Evolutionary conservation across 1,140 invertebrate species (phyloP).

Genomic region (Nebria ingens): DNA sequence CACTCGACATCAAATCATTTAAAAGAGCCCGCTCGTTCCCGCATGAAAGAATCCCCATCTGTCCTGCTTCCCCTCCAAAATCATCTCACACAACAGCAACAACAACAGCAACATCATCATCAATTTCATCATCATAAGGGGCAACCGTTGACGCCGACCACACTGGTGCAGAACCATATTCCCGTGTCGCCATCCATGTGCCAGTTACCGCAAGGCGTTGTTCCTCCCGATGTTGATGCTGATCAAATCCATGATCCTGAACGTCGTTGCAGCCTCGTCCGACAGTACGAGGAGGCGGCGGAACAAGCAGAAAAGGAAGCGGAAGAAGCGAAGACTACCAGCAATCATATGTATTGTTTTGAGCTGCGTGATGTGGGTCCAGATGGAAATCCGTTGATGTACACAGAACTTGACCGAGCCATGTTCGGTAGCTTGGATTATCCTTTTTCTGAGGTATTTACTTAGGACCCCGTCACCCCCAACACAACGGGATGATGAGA

Average conservation of each 20-base stretch:
- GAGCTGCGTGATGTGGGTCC: conserved; percentile 30
- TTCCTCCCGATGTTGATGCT: conserved; percentile 20
- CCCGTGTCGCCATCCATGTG: conserved; percentile 17
- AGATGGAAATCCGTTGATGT: conserved; percentile 20
- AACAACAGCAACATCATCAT: conserved; percentile 26
- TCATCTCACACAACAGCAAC: conserved; percentile 24
- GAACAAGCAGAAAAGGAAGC: conserved; percentile 23
- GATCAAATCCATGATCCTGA: conserved; percentile 21
- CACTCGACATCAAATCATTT: conserved; percentile 31
- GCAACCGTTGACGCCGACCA: conserved; percentile 11
- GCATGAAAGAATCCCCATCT: conserved; percentile 31
- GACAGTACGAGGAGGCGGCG: conserved; percentile 32
- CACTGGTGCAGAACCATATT: conserved; percentile 15
- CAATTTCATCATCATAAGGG: conserved; percentile 15
- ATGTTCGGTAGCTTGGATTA: conserved; percentile 33
- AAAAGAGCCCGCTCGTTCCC: conserved; percentile 29
- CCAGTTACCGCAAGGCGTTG: conserved; percentile 30
- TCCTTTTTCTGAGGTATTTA: conserved; percentile 33
- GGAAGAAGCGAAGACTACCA: conserved; percentile 21
- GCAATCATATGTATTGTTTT: conserved; percentile 33
- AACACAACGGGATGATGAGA: not conserved
- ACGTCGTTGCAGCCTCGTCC: conserved; percentile 32
- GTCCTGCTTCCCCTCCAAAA: conserved; percentile 30
- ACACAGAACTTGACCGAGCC: conserved; percentile 26
- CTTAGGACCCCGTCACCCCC: not conserved